A percentile compares a stretch with the other conserved stretches of the same genome.
phyloP scores from a whole-genome alignment of 2,797 vertebrate species.

The Petrocephalus sullivani region DNA sequence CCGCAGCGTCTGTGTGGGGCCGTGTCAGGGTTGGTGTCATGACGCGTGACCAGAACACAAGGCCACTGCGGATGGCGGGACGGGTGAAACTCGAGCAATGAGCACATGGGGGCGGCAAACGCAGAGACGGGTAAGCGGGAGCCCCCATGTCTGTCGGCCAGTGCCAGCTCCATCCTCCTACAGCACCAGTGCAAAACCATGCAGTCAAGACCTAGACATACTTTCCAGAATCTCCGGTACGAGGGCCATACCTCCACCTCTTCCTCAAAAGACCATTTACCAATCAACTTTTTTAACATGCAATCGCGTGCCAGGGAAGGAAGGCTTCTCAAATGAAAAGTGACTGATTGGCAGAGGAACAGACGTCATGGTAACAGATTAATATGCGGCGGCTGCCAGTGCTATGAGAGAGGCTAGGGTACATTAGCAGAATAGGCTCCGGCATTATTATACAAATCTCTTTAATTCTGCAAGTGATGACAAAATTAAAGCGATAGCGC shows the following conservation, averaged over 20 bases:
- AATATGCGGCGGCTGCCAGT: neutral
- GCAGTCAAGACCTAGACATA: neutral
- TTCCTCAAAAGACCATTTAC: neutral
- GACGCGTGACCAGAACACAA: neutral
- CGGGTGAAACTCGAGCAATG: neutral
- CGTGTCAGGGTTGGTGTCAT: neutral
- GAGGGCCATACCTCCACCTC: neutral
- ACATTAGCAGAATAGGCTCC: neutral
- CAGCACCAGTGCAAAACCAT: neutral
- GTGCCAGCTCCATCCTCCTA: neutral
- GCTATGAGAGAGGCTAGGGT: neutral
- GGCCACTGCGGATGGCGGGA: neutral
- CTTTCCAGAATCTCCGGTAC: neutral
- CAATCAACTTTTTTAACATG: neutral
- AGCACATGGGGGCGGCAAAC: neutral
- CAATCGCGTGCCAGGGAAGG: neutral
- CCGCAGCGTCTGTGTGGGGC: neutral
- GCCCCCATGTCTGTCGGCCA: neutral
- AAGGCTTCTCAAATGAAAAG: neutral
- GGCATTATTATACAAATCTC: constrained; percentile 1
- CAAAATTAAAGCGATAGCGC: neutral
- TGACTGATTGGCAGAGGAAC: constrained; percentile 11
- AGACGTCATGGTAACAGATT: neutral
- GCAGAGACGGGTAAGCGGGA: neutral
- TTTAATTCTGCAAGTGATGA: neutral